phyloP scores from a whole-genome alignment of 2,797 vertebrate genomes.

The Macroramphosus scolopax region DNA sequence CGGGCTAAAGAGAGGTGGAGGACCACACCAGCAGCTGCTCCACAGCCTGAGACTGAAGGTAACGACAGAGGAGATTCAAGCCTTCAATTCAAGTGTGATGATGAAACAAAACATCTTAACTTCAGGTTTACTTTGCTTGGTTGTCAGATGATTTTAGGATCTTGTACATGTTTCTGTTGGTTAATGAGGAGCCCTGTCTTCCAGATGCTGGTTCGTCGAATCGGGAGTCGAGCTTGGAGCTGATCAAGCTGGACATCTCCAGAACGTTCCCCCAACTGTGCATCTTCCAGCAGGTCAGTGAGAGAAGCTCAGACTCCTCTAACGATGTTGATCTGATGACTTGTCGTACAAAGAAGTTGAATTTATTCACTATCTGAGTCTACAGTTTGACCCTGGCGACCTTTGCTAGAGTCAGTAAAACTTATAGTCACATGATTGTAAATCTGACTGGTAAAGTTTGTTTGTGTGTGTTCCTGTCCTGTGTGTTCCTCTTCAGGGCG shows the following conservation, averaged over 20 bases:
- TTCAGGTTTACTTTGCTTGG: too few species aligned
- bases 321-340: not conserved
- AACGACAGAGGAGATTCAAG: too few species aligned
- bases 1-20: slow-evolving; percentile 92
- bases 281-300: slow-evolving; percentile 92
- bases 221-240: slow-evolving; percentile 92
- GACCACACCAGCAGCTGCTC: slow-evolving; percentile 68
- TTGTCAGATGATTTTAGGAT: too few species aligned
- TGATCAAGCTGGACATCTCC: slow-evolving; percentile 97
- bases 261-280: slow-evolving; percentile 93
- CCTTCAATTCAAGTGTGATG: too few species aligned
- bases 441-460: not conserved
- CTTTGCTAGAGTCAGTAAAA: too few species aligned
- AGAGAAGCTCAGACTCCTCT: not conserved
- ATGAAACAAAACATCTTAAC: too few species aligned
- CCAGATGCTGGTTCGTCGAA: slow-evolving; percentile 84
- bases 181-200: too few species aligned
- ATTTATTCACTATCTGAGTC: too few species aligned
- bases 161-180: too few species aligned
- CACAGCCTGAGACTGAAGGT: slow-evolving; percentile 84
- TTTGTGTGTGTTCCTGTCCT: not conserved
- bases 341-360: too few species aligned
- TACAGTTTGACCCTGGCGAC: too few species aligned
- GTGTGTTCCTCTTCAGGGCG: slow-evolving; percentile 78
- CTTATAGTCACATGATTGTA: too few species aligned